Evolutionary conservation across 1,140 invertebrate species (phyloP).

Genomic region (Tetraneura akinire): DNA sequence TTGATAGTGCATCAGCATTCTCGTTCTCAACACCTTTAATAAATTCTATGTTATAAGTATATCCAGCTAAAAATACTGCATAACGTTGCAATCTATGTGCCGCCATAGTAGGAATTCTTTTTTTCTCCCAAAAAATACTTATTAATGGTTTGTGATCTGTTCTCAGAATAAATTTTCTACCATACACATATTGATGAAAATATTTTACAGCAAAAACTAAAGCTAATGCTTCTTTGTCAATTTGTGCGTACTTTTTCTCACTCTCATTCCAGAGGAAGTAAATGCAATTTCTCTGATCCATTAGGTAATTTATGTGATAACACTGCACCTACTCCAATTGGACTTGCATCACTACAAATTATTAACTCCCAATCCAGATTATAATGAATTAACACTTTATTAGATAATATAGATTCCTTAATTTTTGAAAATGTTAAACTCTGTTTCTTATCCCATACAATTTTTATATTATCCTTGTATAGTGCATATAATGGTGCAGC

Average conservation of each 20-base stretch:
- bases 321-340: slow-evolving; percentile 57
- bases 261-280: slow-evolving; percentile 56
- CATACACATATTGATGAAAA: slow-evolving; percentile 53
- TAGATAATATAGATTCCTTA: slow-evolving; percentile 45
- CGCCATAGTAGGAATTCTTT: neutral
- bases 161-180: slow-evolving; percentile 57
- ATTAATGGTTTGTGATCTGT: slow-evolving; percentile 62
- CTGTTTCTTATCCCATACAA: slow-evolving; percentile 49
- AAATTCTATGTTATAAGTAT: neutral
- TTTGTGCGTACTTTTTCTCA: too few species aligned
- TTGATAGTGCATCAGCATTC: slow-evolving; percentile 53
- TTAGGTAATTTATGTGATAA: slow-evolving; percentile 56
- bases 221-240: too few species aligned
- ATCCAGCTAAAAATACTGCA: slow-evolving; percentile 5
- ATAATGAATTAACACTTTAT: slow-evolving; percentile 55
- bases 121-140: too few species aligned
- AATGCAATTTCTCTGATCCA: slow-evolving; percentile 56
- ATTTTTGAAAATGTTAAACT: slow-evolving; percentile 47
- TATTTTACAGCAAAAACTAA: too few species aligned
- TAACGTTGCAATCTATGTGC: slow-evolving; percentile 1
- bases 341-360: too few species aligned
- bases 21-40: slow-evolving; percentile 52
- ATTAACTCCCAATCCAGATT: slow-evolving; percentile 54
- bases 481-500: slow-evolving; percentile 48
- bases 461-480: slow-evolving; percentile 28